A percentile compares a stretch with the other conserved stretches of the same genome.
phyloP scores from a whole-genome alignment of 2,888 invertebrate genomes.

The Drosophila gaucha region DNA sequence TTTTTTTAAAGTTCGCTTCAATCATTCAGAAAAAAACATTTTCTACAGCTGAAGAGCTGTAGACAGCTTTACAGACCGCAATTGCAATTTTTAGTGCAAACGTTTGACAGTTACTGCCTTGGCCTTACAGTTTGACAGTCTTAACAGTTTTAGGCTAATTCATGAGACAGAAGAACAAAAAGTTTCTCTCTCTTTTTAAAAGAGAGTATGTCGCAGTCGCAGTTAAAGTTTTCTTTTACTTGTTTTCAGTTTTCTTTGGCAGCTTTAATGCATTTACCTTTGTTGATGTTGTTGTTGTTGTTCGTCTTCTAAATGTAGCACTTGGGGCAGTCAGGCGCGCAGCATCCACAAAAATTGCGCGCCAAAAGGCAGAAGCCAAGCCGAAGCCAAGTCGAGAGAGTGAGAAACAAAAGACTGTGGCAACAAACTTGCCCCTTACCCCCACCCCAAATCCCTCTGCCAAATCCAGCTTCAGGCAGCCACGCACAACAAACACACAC shows the following conservation, averaged over 20 bases:
- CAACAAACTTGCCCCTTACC: slow-evolving; percentile 30
- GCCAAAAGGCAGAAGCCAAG: slow-evolving; percentile 60
- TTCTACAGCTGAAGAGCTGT: too few species aligned
- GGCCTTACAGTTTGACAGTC: too few species aligned
- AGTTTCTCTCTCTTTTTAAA: too few species aligned
- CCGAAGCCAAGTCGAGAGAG: slow-evolving; percentile 5
- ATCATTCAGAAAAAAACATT: too few species aligned
- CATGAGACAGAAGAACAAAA: too few species aligned
- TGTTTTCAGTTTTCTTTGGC: not conserved
- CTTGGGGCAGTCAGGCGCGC: slow-evolving; percentile 70
- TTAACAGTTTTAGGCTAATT: too few species aligned
- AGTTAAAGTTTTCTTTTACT: too few species aligned
- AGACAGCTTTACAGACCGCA: too few species aligned
- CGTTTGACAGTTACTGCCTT: too few species aligned
- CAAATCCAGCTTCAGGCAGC: slow-evolving; percentile 23
- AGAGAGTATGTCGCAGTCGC: not conserved
- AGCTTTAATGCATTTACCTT: not conserved
- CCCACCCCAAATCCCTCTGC: not conserved
- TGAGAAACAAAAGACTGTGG: slow-evolving; percentile 44
- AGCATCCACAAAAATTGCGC: slow-evolving; percentile 49
- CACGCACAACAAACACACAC: slow-evolving; percentile 30
- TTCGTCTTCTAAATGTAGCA: slow-evolving; percentile 43
- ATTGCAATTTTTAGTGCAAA: too few species aligned
- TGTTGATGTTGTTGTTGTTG: slow-evolving; percentile 12
- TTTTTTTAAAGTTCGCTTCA: too few species aligned